Evolutionary conservation across 1,140 invertebrate genomes (phyloP), one percentile per base, ranked within the genome.

Genomic region (Drosophila pandora): DNA sequence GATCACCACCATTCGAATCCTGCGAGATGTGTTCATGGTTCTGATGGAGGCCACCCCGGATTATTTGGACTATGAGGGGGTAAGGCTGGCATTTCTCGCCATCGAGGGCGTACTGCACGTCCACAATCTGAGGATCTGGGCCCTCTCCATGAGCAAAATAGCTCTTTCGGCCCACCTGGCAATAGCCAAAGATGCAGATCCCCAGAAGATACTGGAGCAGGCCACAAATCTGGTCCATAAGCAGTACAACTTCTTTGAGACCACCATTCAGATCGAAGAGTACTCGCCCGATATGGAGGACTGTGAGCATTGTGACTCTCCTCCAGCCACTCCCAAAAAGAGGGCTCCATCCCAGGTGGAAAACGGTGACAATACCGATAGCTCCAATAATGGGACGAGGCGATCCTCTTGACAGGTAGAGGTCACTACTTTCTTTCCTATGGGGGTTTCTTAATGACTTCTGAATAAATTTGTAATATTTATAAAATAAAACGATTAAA

Each of bases 191-290:
- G 94, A 95, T 9, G 93, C 94, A 0, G 95, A 95, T 90, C 94
- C 97, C 0, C 95, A 97, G 90, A 92, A 94, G 65, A 95, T 99
- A 43, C 92, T 99, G 37, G 95, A 96, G 79, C 93, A 95, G 54
- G 97, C 98, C 0, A 97, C 97, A 0, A 93, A 93, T 58, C 92
- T 95, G 68, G 95, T 99, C 12, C 95, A 98, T 90, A 94, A 95
- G 17, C 96, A 96, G 76, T 99, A 97, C 90, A 95, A 95, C 82
- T 97, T 99, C 84, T 97, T 97, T 87, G 98, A 99, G 92, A 97
- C 98, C 92, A 99, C 98, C 1, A 94, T 99, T 12, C 98, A 99
- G 93, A 98, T 99, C 41, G 98, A 99, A 92, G 96, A 98, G 82
- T 99, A 98, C 88, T 94, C 95, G 77, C 94, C 96, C 41, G 95